Evolutionary conservation across 2,797 vertebrate genomes (phyloP), one percentile per base, ranked within the genome.

Genomic region (Coilia nasus): DNA sequence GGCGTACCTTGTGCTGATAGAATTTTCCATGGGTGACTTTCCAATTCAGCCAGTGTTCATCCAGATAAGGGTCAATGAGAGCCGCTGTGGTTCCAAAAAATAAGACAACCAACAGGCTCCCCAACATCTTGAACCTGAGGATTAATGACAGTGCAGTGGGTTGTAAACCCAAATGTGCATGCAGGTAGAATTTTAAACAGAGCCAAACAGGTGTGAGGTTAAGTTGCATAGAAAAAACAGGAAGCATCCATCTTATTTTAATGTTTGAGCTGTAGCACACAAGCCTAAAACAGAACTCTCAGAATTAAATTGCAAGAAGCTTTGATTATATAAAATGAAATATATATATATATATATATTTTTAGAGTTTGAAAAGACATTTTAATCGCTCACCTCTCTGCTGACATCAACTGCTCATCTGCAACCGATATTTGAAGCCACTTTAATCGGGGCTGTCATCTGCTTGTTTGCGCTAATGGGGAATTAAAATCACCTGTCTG

Each of bases 91-190:
- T 75, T 75, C 67, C 67, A 35, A 14, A 35, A 15, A 75, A 9
- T 28, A 75, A 75, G 1, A 28, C 67, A 75, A 75, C 67, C 28
- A 75, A 41, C 31, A 75, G 15, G 67, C 67, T 75, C 67, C 67
- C 67, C 67, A 75, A 17, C 67, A 75, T 75, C 5, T 75, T 75
- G 67, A 75, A 35, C 67, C 67, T 35, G 64, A 59, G 1, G 64
- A 5, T 3, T 17, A 14, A 28, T 31, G 10, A 67, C 31, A 5
- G 4, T 17, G 28, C 35, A 41, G 35, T 41, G 35, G 35, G 35
- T 41, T 41, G 5, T 41, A 41, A 41, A 41, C 35, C 35, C 5
- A 41, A 41, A 41, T 41, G 2, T 41, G 5, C 35, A 41, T 41
- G 35, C 35, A 41, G 35, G 35, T 41, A 41, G 35, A 41, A 41